These are phyloP conservation scores for Belonocnema kinseyi DNA, from an alignment of 1,140 invertebrate species.

Conservation along the genomic window DNA sequence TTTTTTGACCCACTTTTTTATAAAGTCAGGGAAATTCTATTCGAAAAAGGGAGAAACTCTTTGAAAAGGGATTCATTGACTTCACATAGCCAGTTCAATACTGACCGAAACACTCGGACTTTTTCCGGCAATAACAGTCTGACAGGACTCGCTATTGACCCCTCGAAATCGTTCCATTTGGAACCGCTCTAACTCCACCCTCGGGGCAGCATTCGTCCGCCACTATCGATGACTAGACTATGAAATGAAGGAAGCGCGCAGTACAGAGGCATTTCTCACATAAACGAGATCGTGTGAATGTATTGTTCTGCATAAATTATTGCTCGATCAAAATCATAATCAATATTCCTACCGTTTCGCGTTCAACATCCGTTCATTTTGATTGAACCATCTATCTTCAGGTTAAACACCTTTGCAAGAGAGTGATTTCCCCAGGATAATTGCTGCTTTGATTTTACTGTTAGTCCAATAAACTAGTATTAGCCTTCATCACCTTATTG, in stretches of 20 bases:
- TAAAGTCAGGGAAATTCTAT: not conserved
- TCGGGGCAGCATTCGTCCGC: conserved; percentile 13
- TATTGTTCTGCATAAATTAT: conserved; percentile 26
- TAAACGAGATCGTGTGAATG: not conserved
- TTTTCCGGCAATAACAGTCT: conserved; percentile 27
- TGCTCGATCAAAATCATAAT: conserved; percentile 30
- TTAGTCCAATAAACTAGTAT: no score
- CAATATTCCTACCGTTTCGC: conserved; percentile 17
- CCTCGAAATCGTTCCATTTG: conserved; percentile 27
- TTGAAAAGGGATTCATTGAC: not conserved
- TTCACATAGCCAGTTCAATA: conserved; percentile 15
- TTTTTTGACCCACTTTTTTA: not conserved
- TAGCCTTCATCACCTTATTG: no score
- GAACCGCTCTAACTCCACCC: conserved; percentile 16
- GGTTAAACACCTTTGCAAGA: conserved; percentile 26
- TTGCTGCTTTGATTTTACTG: not conserved
- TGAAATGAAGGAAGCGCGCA: conserved; percentile 19
- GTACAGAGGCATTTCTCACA: conserved; percentile 7
- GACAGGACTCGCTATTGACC: conserved; percentile 9
- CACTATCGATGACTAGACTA: conserved; percentile 29
- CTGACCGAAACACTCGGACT: conserved; percentile 16
- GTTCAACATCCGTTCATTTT: conserved; percentile 3
- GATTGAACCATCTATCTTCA: conserved; percentile 24
- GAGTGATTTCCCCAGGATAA: conserved; percentile 6
- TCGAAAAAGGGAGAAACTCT: not conserved